Base-by-base conservation (phyloP, 2,888 invertebrate genomes). In the Xestoiulus laeticollis region DNA sequence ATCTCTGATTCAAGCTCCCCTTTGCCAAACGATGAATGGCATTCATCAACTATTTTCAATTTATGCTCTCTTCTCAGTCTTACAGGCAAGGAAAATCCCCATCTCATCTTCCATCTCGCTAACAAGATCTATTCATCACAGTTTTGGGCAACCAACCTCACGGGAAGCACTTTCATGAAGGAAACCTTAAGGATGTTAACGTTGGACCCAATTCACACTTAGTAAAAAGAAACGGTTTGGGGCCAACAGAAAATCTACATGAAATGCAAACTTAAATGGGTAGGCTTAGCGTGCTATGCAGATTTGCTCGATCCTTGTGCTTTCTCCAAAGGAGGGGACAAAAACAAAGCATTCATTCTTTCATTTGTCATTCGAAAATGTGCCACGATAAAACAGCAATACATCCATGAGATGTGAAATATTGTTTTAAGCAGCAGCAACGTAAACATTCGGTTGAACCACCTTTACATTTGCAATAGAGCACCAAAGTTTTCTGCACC, bases 41-140 rank as follows among this genome's bases (percentile, higher is more conserved):
- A 87, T 87, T 87, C 87, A 87, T 87, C 87, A 87, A 87, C 87
- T 53, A 87, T 87, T 59, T 87, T 87, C 87, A 87, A 87, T 87
- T 87, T 87, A 87, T 87, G 59, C 59, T 87, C 84, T 84, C 84
- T 84, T 84, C 84, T 84, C 84, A 84, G 84, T 84, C 84, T 84
- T 84, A 84, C 38, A 84, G 22, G 84, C 68, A 68, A 84, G 38
- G 84, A 84, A 38, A 33, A 84, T 87, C 33, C 30, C 53, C 68
- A 53, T 53, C 87, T 59, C 30, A 32, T 59, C 59, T 33, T 87
- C 87, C 59, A 87, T 68, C 59, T 33, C 87, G 33, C 87, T 87
- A 87, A 87, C 87, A 87, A 87, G 87, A 87, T 87, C 87, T 87
- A 87, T 87, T 87, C 87, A 87, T 87, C 87, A 87, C 53, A 53